These are phyloP conservation scores for Pitta sordida DNA, from an alignment of 2,113 vertebrate species.

Conservation along the genomic window DNA sequence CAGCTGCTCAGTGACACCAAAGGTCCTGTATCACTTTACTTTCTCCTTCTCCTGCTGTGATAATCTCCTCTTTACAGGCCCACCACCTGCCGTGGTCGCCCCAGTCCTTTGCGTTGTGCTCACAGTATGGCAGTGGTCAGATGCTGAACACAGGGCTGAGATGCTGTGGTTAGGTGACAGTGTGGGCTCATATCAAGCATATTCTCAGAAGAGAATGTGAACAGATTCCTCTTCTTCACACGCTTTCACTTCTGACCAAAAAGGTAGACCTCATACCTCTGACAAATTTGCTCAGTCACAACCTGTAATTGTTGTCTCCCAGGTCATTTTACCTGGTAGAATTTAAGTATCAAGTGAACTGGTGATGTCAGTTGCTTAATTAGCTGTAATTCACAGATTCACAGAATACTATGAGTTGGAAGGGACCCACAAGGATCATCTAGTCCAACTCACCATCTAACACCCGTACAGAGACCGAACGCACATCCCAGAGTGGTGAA, in stretches of 20 bases:
- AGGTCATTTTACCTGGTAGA: not conserved
- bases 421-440: no score
- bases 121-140: not conserved
- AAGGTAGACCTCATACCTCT: not conserved
- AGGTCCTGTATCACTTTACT: not conserved
- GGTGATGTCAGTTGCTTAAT: not conserved
- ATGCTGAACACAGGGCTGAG: not conserved
- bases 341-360: not conserved
- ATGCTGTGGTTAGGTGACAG: not conserved
- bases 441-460: no score
- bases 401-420: no score
- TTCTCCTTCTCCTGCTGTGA: not conserved
- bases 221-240: not conserved
- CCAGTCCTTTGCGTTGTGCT: not conserved
- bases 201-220: not conserved
- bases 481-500: no score
- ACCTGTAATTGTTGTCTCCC: not conserved
- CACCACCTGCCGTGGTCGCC: accelerated
- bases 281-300: not conserved
- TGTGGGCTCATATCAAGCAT: not conserved
- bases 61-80: not conserved
- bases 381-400: no score
- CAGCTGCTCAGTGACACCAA: not conserved
- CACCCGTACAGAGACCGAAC: no score
- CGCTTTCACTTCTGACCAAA: not conserved